phyloP scores from a whole-genome alignment of 2,797 vertebrate species.

The Rhinophrynus dorsalis region DNA sequence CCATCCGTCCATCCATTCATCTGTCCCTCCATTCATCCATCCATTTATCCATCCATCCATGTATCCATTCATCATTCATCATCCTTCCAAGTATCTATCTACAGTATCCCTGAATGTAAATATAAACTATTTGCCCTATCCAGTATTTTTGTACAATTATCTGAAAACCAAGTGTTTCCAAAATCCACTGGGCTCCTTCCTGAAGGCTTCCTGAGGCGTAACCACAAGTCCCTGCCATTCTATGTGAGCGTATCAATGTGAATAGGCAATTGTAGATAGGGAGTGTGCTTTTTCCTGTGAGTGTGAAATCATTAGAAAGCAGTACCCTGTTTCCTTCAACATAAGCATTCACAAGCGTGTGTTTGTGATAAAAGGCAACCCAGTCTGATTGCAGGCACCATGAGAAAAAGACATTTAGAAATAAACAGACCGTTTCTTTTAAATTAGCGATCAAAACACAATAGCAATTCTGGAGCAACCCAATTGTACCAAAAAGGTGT shows the following conservation, averaged over 20 bases:
- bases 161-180: not conserved
- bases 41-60: too few relatives aligned
- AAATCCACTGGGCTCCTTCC: conserved; percentile 8
- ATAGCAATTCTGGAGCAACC: too few relatives aligned
- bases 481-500: too few relatives aligned
- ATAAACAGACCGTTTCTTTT: too few relatives aligned
- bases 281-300: conserved; percentile 29
- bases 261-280: conserved; percentile 43
- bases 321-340: conserved; percentile 32
- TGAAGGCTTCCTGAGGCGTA: conserved; percentile 13
- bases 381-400: conserved; percentile 3
- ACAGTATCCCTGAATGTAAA: too few relatives aligned
- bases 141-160: too few relatives aligned
- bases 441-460: too few relatives aligned
- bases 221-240: not conserved
- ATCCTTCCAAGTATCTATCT: too few relatives aligned
- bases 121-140: too few relatives aligned
- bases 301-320: conserved; percentile 18
- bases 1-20: too few relatives aligned
- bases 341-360: conserved; percentile 18
- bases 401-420: not conserved
- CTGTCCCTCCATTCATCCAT: too few relatives aligned
- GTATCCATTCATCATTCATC: too few relatives aligned
- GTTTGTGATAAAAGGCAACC: not conserved
- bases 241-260: conserved; percentile 1